These are phyloP conservation scores for Morphnarchus princeps DNA, from an alignment of 2,113 vertebrate genomes.

Conservation along the genomic window DNA sequence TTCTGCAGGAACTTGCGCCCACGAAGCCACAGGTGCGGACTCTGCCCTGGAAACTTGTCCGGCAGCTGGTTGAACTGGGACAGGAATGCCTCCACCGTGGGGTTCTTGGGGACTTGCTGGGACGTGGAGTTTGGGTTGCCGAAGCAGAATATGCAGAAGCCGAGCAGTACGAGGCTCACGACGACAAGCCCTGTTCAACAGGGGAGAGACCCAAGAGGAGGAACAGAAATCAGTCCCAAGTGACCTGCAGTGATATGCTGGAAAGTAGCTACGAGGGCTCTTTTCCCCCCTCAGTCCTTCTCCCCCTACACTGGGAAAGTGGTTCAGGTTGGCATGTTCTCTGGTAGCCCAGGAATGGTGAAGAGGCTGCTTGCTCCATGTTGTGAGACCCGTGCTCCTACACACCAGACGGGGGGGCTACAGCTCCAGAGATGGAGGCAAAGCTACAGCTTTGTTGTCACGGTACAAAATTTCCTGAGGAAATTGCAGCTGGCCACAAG, in stretches of 20 bases:
- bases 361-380: neutral
- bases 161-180: fast-evolving
- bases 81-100: conserved; percentile 66
- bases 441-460: neutral
- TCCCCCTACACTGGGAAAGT: neutral
- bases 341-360: neutral
- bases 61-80: conserved; percentile 71
- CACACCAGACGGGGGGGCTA: neutral
- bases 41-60: conserved; percentile 81
- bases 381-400: neutral
- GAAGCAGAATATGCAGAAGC: neutral
- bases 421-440: neutral
- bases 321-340: neutral
- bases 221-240: neutral
- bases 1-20: conserved; percentile 80
- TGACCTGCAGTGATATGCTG: neutral
- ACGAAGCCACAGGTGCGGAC: conserved; percentile 80
- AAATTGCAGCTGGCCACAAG: neutral
- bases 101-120: conserved; percentile 14
- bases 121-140: conserved; percentile 18
- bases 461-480: neutral
- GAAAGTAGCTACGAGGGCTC: neutral
- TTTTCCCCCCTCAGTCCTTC: neutral
- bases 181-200: neutral
- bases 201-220: neutral